Conservation (phyloP, 2,888 invertebrate species). For the Nymphalis urticae region DNA sequence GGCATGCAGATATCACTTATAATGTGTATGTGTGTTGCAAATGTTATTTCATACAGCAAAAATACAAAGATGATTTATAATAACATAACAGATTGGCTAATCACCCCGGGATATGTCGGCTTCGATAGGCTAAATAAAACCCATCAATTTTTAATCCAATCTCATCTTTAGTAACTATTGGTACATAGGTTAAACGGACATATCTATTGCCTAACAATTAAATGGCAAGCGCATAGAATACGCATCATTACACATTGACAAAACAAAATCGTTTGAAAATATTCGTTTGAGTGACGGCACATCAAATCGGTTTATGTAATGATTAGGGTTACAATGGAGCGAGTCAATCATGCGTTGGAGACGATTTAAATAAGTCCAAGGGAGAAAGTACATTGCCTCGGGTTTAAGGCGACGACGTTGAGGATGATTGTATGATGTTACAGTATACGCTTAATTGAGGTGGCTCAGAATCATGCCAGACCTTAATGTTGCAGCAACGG, state of each 20-base stretch:
- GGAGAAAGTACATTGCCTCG: conserved; percentile 71
- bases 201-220: conserved; percentile 73
- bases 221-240: conserved; percentile 76
- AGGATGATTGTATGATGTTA: conserved; percentile 27
- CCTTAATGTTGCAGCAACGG: conserved; percentile 48
- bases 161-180: conserved; percentile 42
- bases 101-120: conserved; percentile 19
- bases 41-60: too few species aligned
- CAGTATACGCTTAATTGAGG: conserved; percentile 58
- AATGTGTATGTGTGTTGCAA: not conserved
- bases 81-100: conserved; percentile 24
- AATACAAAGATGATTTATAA: not conserved
- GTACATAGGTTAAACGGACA: conserved; percentile 66
- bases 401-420: conserved; percentile 56
- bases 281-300: conserved; percentile 70
- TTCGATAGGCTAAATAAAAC: conserved; percentile 26
- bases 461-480: conserved; percentile 47
- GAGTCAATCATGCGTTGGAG: conserved; percentile 75
- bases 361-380: conserved; percentile 77
- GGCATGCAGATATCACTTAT: not conserved
- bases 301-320: conserved; percentile 72
- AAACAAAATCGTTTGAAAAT: conserved; percentile 69
- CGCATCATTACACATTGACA: conserved; percentile 77
- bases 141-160: conserved; percentile 34
- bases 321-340: conserved; percentile 66